These are phyloP conservation scores for Erythrolamprus reginae DNA, from an alignment of 2,113 vertebrate genomes.

Conservation along the genomic window DNA sequence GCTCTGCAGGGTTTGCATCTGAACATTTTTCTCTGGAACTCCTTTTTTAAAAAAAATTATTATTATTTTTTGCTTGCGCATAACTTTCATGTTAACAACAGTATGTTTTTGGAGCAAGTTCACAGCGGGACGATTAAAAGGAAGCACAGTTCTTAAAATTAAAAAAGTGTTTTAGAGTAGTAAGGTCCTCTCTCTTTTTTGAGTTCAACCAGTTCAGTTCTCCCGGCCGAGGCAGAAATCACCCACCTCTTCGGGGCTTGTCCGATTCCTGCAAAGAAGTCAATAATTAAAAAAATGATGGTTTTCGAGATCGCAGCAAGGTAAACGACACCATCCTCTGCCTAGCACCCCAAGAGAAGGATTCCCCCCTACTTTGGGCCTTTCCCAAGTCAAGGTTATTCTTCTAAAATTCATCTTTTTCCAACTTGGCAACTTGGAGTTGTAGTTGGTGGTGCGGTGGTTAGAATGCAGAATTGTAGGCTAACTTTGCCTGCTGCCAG, in stretches of 20 bases:
- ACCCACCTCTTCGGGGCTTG: not conserved
- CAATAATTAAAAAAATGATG: not conserved
- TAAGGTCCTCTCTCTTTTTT: not conserved
- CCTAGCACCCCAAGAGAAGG: not conserved
- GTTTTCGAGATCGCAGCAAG: not conserved
- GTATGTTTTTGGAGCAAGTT: not conserved
- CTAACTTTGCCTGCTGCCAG: too few species aligned
- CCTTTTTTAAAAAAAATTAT: too few species aligned
- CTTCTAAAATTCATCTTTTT: too few species aligned
- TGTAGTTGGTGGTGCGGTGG: too few species aligned
- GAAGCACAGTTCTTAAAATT: too few species aligned
- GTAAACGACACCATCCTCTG: not conserved
- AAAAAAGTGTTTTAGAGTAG: not conserved
- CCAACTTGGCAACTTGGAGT: too few species aligned
- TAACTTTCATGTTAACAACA: too few species aligned
- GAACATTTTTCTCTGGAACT: too few species aligned
- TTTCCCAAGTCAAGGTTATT: not conserved
- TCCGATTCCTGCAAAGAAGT: not conserved
- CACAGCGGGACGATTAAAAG: fast-evolving
- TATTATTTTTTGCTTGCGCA: too few species aligned
- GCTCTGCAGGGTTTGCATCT: too few species aligned
- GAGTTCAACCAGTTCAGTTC: not conserved
- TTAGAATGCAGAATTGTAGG: too few species aligned
- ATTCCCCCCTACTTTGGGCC: not conserved
- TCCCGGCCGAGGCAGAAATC: not conserved